Conservation (phyloP, 2,797 vertebrate species). For the Rhinogobio ventralis region DNA sequence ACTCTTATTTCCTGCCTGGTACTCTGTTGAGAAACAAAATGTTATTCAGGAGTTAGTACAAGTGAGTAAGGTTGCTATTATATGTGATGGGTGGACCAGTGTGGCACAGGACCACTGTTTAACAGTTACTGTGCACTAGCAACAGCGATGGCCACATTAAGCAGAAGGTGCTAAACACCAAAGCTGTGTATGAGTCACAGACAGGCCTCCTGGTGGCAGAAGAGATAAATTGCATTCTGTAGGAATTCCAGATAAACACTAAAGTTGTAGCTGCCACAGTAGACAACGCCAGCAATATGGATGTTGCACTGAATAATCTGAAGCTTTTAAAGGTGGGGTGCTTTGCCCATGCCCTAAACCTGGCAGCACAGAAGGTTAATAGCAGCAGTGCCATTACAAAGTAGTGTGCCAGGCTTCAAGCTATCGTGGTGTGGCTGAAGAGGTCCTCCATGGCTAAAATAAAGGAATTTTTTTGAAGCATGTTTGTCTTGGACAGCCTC, state of each 20-base stretch:
- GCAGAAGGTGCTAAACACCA: not conserved
- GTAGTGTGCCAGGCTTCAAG: not conserved
- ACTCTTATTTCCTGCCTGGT: constrained; percentile 17
- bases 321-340: not conserved
- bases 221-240: not conserved
- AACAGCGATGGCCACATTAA: constrained; percentile 3
- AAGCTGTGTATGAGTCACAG: not conserved
- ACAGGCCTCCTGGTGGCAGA: not conserved
- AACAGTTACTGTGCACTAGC: constrained; percentile 40
- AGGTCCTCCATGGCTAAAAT: not conserved
- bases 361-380: not conserved
- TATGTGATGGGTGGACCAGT: constrained; percentile 27
- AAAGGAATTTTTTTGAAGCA: no score
- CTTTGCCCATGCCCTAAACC: not conserved
- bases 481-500: not conserved
- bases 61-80: not conserved
- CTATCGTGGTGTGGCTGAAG: not conserved
- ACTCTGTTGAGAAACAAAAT: constrained; percentile 26
- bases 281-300: not conserved
- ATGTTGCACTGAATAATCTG: not conserved
- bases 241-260: not conserved
- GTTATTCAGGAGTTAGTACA: constrained; percentile 26
- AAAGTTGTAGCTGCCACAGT: not conserved
- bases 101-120: constrained; percentile 42
- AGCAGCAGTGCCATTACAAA: not conserved